phyloP scores from a whole-genome alignment of 2,113 vertebrate species.

The Brachypodius melanocephalos region DNA sequence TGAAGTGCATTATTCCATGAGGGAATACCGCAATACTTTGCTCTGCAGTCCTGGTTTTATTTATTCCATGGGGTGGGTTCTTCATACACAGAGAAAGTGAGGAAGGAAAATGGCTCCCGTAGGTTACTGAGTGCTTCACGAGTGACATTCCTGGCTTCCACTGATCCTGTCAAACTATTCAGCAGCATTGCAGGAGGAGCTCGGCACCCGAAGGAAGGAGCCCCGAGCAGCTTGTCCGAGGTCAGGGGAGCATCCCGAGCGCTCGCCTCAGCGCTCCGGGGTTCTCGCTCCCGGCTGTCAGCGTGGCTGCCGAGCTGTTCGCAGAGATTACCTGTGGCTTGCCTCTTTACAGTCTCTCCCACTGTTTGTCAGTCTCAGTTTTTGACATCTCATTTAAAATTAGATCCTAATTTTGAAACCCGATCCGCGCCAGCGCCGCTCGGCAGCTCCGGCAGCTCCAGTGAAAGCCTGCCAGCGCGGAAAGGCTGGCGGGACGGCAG shows the following conservation, averaged over 20 bases:
- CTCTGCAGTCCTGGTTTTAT: neutral
- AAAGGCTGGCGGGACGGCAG: neutral
- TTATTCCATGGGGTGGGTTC: neutral
- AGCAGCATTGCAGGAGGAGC: neutral
- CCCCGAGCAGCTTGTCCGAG: neutral
- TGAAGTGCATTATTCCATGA: neutral
- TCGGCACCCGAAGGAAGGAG: neutral
- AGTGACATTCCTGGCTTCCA: neutral
- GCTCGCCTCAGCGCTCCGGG: neutral
- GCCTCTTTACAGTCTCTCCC: neutral
- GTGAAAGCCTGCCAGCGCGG: neutral
- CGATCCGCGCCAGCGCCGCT: neutral
- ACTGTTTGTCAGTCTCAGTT: neutral
- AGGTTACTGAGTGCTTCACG: neutral
- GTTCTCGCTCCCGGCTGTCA: neutral
- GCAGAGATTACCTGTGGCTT: neutral
- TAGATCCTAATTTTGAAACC: slow-evolving; percentile 21
- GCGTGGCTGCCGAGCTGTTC: neutral
- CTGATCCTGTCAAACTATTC: neutral
- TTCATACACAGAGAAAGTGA: neutral
- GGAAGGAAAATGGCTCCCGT: neutral
- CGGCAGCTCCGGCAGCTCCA: neutral
- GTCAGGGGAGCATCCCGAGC: neutral
- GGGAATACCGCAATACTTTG: neutral
- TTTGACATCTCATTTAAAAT: slow-evolving; percentile 49